Conservation (phyloP, 2,888 invertebrate genomes). For the Harpagoxenus sublaevis region DNA sequence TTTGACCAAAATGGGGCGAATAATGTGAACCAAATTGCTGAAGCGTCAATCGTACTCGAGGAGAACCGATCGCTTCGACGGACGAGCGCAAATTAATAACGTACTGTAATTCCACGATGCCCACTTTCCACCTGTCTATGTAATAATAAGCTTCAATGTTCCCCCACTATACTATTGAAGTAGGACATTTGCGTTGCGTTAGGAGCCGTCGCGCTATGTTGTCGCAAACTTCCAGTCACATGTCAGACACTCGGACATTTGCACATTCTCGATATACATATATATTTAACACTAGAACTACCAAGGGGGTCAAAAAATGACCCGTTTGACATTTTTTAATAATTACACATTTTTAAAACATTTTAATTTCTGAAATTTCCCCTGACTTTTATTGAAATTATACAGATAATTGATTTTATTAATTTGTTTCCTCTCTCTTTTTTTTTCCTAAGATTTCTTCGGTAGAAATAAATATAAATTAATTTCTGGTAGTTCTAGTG, state of each 20-base stretch:
- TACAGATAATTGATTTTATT: too few species aligned
- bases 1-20: constrained; percentile 52
- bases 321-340: too few species aligned
- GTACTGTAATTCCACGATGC: constrained; percentile 72
- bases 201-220: neutral
- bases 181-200: constrained; percentile 60
- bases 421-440: too few species aligned
- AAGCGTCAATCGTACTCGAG: constrained; percentile 60
- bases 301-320: too few species aligned
- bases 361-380: too few species aligned
- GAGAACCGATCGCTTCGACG: constrained; percentile 73
- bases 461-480: too few species aligned
- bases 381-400: too few species aligned
- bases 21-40: constrained; percentile 59
- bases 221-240: constrained; percentile 28
- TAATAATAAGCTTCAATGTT: constrained; percentile 73
- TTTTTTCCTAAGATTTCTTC: too few species aligned
- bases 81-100: constrained; percentile 78
- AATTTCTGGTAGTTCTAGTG: too few species aligned
- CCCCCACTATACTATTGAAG: constrained; percentile 74
- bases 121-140: constrained; percentile 75
- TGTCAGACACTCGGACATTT: neutral
- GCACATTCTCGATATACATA: too few species aligned
- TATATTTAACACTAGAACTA: too few species aligned
- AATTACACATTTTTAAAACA: too few species aligned